Conservation (phyloP, 2,888 invertebrate genomes). For the Hyposoter dolosus region DNA sequence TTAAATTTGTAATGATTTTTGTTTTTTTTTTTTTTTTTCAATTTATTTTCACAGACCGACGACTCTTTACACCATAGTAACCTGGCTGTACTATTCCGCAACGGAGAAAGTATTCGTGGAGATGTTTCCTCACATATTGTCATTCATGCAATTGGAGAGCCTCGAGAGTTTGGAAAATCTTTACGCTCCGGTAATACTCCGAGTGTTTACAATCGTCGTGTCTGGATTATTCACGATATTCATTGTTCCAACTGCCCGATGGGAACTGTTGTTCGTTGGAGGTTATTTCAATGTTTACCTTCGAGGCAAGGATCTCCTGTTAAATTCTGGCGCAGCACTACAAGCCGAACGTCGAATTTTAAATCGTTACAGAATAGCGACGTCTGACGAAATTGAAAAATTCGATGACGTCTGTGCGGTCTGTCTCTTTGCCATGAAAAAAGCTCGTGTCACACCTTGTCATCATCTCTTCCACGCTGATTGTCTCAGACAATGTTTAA, state of each 20-base stretch:
- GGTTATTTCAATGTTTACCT: conserved; percentile 89
- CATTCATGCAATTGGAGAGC: conserved; percentile 87
- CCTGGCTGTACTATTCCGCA: conserved; percentile 89
- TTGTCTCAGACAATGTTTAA: conserved; percentile 91
- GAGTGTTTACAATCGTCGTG: conserved; percentile 87
- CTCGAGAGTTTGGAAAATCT: conserved; percentile 90
- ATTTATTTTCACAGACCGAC: conserved; percentile 86
- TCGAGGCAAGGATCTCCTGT: conserved; percentile 88
- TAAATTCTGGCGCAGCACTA: conserved; percentile 86
- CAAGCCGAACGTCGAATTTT: conserved; percentile 88
- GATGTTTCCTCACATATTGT: conserved; percentile 87
- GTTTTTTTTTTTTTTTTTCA: neutral
- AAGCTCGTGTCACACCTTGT: conserved; percentile 92
- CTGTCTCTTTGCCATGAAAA: conserved; percentile 89
- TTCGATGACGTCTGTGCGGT: conserved; percentile 93
- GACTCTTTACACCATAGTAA: conserved; percentile 88
- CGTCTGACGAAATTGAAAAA: conserved; percentile 88
- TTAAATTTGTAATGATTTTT: neutral
- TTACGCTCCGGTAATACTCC: conserved; percentile 89
- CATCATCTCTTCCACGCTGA: conserved; percentile 93
- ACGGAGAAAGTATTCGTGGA: conserved; percentile 91
- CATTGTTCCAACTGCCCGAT: conserved; percentile 87
- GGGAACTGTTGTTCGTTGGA: conserved; percentile 87
- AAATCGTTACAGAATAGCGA: conserved; percentile 88
- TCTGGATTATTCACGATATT: conserved; percentile 87